phyloP scores from a whole-genome alignment of 1,140 invertebrate genomes.

The Arctopsyche grandis region DNA sequence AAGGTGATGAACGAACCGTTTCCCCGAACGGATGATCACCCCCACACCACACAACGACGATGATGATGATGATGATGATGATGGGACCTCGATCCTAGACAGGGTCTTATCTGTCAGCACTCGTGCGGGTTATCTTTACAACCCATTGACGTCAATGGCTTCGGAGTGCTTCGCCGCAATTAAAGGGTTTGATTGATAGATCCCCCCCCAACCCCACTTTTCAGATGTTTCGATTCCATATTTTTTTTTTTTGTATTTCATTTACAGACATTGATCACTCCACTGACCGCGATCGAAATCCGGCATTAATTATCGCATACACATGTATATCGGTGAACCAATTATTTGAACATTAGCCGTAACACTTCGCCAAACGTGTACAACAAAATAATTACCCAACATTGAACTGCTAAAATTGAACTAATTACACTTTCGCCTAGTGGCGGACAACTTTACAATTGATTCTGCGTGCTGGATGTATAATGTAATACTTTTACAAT shows the following conservation, averaged over 20 bases:
- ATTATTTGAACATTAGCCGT: constrained; percentile 25
- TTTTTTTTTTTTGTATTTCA: not conserved
- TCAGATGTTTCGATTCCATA: not conserved
- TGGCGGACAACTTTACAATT: not conserved
- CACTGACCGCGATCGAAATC: not conserved
- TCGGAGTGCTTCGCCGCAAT: constrained; percentile 17
- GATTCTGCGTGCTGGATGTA: too few species aligned
- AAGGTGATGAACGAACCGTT: not conserved
- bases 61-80: constrained; percentile 24
- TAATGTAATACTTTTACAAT: too few species aligned
- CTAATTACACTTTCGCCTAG: constrained; percentile 1
- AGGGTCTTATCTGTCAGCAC: constrained; percentile 1
- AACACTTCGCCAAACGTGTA: not conserved
- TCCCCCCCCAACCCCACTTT: too few species aligned
- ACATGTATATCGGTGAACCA: not conserved
- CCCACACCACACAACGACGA: not conserved
- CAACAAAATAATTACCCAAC: not conserved
- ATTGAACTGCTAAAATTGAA: not conserved
- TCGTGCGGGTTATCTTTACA: constrained; percentile 21
- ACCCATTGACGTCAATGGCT: constrained; percentile 36
- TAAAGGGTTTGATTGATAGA: constrained; percentile 39
- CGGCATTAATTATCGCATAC: not conserved
- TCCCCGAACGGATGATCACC: not conserved
- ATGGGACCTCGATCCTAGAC: not conserved
- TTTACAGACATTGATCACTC: not conserved